Evolutionary conservation across 92 coral and sea anemone genomes (phyloP), one percentile per base, ranked within the genome.

Genomic region (Zoanthus solanderi): DNA sequence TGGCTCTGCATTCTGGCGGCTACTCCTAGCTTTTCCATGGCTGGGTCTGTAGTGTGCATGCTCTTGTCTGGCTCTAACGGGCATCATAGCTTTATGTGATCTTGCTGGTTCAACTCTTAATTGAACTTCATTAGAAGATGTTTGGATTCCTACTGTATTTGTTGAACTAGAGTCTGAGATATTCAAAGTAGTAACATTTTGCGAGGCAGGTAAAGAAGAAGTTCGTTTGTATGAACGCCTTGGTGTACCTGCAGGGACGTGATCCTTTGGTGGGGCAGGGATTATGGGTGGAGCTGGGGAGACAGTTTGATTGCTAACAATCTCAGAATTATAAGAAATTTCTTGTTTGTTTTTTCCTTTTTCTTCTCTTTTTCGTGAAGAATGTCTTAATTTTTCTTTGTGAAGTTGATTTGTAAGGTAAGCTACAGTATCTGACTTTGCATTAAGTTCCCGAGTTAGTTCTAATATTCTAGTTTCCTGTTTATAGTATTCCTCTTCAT

Each of bases 331-430:
- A n/a, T 65, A 76, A 10, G 92, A 57, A 56, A 88, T 75, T 76
- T 87, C 89, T 45, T 77, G 71, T 73, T 76, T 90, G 52, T 18
- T 47, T 47, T 44, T 77, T 71, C 85, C 86, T 16, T 78, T 67
- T 31, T 53, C 79, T 72, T 57, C 83, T 68, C 85, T 67, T 81
- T 66, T 81, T n/a, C 57, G 91, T 83, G 93, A 94, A 69, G 93
- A 89, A 67, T 91, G 87, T 84, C 90, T 92, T 82, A 97, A 66
- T 72, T 97, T 97, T 31, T 92, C 87, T 71, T 88, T 94, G 79
- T 97, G 99, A 17, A 97, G 92, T 72, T 97, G 99, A 14, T 92
- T 95, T 75, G 99, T 95, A 60, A 97, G 95, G 87, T 95, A 95
- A 9, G 99, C 99, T 56, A 95, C 72, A 32, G 95, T 89, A 88